Conservation (phyloP, 2,888 invertebrate species). For the Trissolcus japonicus region DNA sequence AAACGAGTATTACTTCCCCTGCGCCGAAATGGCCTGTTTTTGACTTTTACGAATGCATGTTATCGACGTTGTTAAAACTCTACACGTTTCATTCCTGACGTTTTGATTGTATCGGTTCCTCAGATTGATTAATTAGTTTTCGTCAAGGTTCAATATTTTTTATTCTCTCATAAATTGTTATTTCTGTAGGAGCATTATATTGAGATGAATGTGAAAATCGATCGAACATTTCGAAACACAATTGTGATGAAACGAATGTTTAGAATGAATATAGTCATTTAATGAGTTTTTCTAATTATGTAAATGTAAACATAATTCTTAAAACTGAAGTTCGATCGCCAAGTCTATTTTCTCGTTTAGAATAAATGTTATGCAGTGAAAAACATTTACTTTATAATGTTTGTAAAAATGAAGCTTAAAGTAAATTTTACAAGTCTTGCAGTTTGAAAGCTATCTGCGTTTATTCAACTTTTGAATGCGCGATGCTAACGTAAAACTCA, state of each 20-base stretch:
- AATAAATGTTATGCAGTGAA: conserved; percentile 10
- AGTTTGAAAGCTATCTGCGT: conserved; percentile 54
- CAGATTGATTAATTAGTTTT: too few relatives aligned
- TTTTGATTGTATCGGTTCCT: neutral
- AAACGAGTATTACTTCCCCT: conserved; percentile 51
- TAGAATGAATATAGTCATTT: too few relatives aligned
- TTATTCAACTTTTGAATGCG: conserved; percentile 55
- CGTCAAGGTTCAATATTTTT: too few relatives aligned
- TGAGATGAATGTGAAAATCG: too few relatives aligned
- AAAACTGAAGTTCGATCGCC: too few relatives aligned
- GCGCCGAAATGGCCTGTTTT: conserved; percentile 52
- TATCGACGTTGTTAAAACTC: conserved; percentile 40
- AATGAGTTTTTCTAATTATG: too few relatives aligned
- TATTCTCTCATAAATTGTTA: too few relatives aligned
- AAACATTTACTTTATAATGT: conserved; percentile 12
- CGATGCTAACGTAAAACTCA: conserved; percentile 35
- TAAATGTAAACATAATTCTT: too few relatives aligned
- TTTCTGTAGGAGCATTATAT: too few relatives aligned
- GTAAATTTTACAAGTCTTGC: conserved; percentile 53
- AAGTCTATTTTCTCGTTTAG: conserved; percentile 5
- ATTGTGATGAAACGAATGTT: too few relatives aligned
- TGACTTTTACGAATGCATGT: conserved; percentile 46
- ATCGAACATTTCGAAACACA: too few relatives aligned
- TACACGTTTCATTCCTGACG: conserved; percentile 16
- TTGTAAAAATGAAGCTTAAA: conserved; percentile 45